Base-by-base conservation (phyloP, 2,888 invertebrate genomes). In the Lysandra bellargus region DNA sequence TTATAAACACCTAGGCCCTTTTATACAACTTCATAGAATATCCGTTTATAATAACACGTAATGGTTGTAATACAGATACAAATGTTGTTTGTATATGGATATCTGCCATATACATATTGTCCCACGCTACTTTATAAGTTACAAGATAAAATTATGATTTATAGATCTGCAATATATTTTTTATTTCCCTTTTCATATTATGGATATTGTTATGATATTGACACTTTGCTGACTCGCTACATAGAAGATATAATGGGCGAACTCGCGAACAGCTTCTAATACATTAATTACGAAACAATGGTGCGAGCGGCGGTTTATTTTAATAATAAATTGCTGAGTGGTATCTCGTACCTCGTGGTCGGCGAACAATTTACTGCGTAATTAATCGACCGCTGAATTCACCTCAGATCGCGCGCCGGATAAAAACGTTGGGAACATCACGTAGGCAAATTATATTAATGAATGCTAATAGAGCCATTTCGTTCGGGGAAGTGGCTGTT, bases 1-100 rank as follows among this genome's bases (percentile, higher is more conserved):
- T 82, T 84, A 84, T 84, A 84, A 84, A 84, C 83, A 81, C 80
- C 82, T 82, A 81, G 80, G 82, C 78, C 80, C 82, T 83, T 82
- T 82, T 80, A 81, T 83, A 82, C 78, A 79, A 74, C 81, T 82
- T 82, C 81, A 80, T 80, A 80, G 78, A 80, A 83, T 80, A 79
- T 80, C 78, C 60, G 80, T 75, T 37, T 17, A 69, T 75, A 53
- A 76, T 33, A 76, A 30, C 30, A 30, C 33, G 12, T 76, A 49
- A 53, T 76, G 49, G 4, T 2, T 33, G 6, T 9, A 33, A 23
- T 37, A 75, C 12, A 53, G 2, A 57, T 30, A 12, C 49, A 7
- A 69, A 33, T 49, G 69, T 69, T 4, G 57, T 76, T 76, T 75
- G 30, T 49, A 49, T 23, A 53, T 53, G 30, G 76, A 30, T 53